These are phyloP conservation scores for Oryzias celebensis DNA, from an alignment of 2,113 vertebrate genomes.

Conservation along the genomic window DNA sequence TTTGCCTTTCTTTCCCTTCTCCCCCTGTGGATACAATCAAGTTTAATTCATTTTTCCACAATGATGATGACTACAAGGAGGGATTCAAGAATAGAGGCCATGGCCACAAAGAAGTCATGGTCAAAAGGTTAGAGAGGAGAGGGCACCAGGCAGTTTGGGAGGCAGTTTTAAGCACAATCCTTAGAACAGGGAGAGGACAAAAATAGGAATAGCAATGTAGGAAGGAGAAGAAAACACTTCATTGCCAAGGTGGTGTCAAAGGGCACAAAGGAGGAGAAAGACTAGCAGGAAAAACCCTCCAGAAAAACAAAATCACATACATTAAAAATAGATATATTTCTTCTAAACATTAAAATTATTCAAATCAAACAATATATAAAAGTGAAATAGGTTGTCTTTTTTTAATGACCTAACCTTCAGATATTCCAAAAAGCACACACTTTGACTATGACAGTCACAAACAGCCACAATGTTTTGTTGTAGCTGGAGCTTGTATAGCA, in stretches of 20 bases:
- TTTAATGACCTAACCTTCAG: too few relatives aligned
- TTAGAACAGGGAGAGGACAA: constrained; percentile 47
- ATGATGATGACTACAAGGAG: constrained; percentile 53
- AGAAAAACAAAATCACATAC: constrained; percentile 34
- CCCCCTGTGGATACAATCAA: constrained; percentile 99
- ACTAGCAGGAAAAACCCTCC: constrained; percentile 73
- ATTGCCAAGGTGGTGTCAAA: constrained; percentile 52
- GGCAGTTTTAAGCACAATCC: constrained; percentile 45
- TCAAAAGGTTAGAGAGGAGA: constrained; percentile 65
- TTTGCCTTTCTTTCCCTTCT: constrained; percentile 99
- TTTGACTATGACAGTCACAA: too few relatives aligned
- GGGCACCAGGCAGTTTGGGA: constrained; percentile 32
- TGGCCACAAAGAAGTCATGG: constrained; percentile 39
- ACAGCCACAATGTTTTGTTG: too few relatives aligned
- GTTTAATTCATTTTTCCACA: constrained; percentile 70
- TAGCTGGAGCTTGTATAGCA: too few relatives aligned
- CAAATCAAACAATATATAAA: too few relatives aligned
- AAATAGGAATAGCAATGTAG: constrained; percentile 37
- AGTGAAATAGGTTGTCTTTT: too few relatives aligned
- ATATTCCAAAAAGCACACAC: too few relatives aligned
- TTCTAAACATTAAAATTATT: background rate
- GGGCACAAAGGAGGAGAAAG: constrained; percentile 86
- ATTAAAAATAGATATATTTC: constrained; percentile 11
- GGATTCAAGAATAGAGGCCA: constrained; percentile 52
- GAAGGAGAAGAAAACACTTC: constrained; percentile 40